Evolutionary conservation across 2,113 vertebrate species (phyloP).

Genomic region (Hystrix cristata): DNA sequence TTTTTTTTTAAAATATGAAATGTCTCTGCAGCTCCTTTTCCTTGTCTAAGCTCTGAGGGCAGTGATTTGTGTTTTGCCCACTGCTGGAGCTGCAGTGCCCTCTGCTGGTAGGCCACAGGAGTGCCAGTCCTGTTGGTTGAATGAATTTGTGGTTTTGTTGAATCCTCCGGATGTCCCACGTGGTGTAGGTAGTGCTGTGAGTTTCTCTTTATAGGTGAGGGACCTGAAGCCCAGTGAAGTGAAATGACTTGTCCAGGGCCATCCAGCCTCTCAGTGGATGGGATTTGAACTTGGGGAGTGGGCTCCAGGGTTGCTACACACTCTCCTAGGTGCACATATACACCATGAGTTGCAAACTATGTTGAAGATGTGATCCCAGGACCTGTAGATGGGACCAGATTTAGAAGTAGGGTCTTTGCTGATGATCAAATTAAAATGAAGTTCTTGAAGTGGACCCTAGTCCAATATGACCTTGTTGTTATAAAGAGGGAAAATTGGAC

Average conservation of each 20-base stretch:
- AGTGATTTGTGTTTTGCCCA: not conserved
- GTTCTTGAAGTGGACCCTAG: not conserved
- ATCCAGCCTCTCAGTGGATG: too few species aligned
- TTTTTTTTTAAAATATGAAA: not conserved
- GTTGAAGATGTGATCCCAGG: not conserved
- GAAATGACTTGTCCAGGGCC: not conserved
- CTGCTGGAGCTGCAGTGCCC: not conserved
- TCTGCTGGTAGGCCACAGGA: not conserved
- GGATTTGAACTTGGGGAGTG: too few species aligned
- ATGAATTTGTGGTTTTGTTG: not conserved
- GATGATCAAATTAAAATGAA: not conserved
- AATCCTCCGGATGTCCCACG: not conserved
- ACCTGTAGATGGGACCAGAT: not conserved
- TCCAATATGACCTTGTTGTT: not conserved
- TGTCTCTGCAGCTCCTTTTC: not conserved
- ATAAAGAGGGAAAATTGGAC: not conserved
- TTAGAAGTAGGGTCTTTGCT: not conserved
- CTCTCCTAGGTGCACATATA: not conserved
- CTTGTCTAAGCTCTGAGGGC: not conserved
- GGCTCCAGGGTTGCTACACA: not conserved
- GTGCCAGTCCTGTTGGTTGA: not conserved
- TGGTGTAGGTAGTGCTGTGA: not conserved
- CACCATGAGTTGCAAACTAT: not conserved
- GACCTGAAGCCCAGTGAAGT: not conserved
- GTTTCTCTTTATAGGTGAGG: not conserved